Base-by-base conservation (phyloP, 2,113 vertebrate genomes). In the cattle (Bos taurus) region DNA sequence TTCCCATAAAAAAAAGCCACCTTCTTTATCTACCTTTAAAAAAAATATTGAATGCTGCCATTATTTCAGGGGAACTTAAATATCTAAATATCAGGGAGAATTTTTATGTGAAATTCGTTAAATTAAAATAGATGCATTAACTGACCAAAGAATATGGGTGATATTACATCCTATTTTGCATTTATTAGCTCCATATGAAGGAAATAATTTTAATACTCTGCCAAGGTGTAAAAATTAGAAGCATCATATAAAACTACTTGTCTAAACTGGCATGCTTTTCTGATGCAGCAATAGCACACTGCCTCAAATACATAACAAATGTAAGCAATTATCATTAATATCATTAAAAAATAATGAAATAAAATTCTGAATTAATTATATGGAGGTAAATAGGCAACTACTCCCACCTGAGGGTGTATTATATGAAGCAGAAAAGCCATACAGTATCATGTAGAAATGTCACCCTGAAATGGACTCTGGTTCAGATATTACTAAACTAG, bases 311-410 rank as follows among this genome's bases (percentile, higher is more conserved):
- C 43, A 26, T 36, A 96, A 95, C 2, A 19, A 88, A 93, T 86
- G 5, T 80, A 97, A 92, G 62, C 74, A 91, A 97, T 87, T 86
- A 95, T 40, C n/a, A 96, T 85, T 91, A 94, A 50, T 92, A 94
- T 28, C n/a, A 96, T 94, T 96, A 93, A 91, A 94, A 95, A 17
- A 33, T 84, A 97, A 90, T 90, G 33, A 95, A 94, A 96, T 88
- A 92, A 96, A 86, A 77, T 83, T 90, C 21, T 92, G n/a, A 95
- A 95, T 95, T 88, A 85, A 93, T 28, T 88, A 36, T 67, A 92
- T 90, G 40, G 19, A 23, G 14, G 87, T 95, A 84, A 94, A 91
- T 1, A 62, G 71, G 46, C 48, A 95, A 92, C 88, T 50, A 95
- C 81, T 80, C 71, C 19, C 17, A 93, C 28, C n/a, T 80, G 4